Conservation (phyloP, 2,888 invertebrate genomes). For the Dendrolimus houi region DNA sequence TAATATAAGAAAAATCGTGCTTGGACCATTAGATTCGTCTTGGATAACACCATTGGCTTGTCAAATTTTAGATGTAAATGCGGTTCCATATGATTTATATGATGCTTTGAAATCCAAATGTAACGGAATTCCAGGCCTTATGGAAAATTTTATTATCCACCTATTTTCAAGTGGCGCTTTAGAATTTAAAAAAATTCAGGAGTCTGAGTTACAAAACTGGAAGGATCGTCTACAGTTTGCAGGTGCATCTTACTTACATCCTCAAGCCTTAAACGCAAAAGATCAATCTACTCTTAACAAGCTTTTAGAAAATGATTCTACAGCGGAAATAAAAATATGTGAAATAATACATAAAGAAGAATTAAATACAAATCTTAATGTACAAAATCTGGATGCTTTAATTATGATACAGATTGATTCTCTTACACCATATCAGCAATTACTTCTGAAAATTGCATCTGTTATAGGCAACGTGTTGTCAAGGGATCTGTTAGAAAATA, state of each 20-base stretch:
- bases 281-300: constrained; percentile 43
- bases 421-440: constrained; percentile 76
- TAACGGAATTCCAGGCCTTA: constrained; percentile 68
- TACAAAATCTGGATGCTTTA: constrained; percentile 60
- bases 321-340: constrained; percentile 44
- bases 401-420: constrained; percentile 74
- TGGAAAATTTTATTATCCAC: constrained; percentile 68
- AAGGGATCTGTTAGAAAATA: constrained; percentile 66
- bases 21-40: constrained; percentile 49
- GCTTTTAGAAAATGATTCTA: constrained; percentile 32
- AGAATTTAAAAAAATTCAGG: constrained; percentile 41
- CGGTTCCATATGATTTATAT: constrained; percentile 70
- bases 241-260: constrained; percentile 34
- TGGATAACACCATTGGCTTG: constrained; percentile 74
- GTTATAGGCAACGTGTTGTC: constrained; percentile 74
- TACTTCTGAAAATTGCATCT: constrained; percentile 76
- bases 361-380: constrained; percentile 49
- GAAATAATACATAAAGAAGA: constrained; percentile 46
- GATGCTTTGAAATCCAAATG: constrained; percentile 59
- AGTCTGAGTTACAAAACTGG: constrained; percentile 33
- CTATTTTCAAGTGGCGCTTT: constrained; percentile 65
- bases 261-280: constrained; percentile 42
- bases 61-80: constrained; percentile 76
- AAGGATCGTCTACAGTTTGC: constrained; percentile 51
- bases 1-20: constrained; percentile 52